A percentile compares a stretch with the other conserved stretches of the same genome.
These are phyloP conservation scores for Rhinogobio ventralis DNA, from an alignment of 2,797 vertebrate genomes.

Conservation along the genomic window DNA sequence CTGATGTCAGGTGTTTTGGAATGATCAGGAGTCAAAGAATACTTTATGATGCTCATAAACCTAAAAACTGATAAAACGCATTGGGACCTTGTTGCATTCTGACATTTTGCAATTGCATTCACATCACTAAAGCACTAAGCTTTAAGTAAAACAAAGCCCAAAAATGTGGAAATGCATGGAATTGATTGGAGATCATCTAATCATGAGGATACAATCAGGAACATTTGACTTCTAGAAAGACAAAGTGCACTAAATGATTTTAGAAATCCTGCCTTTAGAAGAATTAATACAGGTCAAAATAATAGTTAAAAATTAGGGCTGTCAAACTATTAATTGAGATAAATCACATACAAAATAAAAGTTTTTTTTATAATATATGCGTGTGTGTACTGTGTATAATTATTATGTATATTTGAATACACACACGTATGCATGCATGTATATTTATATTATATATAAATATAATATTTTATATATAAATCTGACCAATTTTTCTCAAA, in stretches of 20 bases:
- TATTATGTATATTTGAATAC: too few species aligned
- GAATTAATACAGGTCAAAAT: not conserved
- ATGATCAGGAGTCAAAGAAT: not conserved
- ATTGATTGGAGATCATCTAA: not conserved
- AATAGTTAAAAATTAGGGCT: not conserved
- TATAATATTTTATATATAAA: too few species aligned
- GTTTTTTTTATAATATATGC: too few species aligned
- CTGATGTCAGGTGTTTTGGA: conserved; percentile 7
- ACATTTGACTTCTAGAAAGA: not conserved
- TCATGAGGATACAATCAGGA: not conserved
- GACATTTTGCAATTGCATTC: not conserved
- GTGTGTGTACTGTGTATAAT: too few species aligned
- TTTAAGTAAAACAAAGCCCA: not conserved
- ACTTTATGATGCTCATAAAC: not conserved
- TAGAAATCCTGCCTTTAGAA: not conserved
- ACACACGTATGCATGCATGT: too few species aligned
- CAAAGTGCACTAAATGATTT: not conserved
- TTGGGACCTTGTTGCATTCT: not conserved
- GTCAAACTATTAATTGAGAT: too few species aligned
- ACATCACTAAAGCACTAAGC: not conserved
- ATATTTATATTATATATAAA: too few species aligned
- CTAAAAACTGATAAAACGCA: not conserved
- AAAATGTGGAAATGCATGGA: not conserved
- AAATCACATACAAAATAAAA: too few species aligned
- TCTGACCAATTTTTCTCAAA: too few species aligned